Evolutionary conservation across 2,797 vertebrate species (phyloP).

Genomic region (Cyclopterus lumpus): DNA sequence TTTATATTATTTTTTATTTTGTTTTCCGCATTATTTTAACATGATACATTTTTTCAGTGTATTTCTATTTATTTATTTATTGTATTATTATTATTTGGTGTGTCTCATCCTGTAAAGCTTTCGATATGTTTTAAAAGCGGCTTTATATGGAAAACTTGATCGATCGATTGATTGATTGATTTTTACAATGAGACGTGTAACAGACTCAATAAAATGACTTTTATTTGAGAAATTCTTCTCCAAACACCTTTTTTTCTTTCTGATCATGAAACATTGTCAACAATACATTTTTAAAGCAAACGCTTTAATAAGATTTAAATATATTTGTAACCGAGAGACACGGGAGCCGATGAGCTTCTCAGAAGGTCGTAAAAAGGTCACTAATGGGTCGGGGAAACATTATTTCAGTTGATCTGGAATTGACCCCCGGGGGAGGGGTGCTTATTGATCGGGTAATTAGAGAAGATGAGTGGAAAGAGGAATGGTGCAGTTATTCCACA

Average conservation of each 20-base stretch:
- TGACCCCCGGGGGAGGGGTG: slow-evolving; percentile 9
- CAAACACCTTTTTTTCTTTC: no score
- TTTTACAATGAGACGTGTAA: no score
- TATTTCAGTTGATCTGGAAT: slow-evolving; percentile 62
- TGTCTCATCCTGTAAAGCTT: no score
- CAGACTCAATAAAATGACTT: background rate
- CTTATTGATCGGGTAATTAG: slow-evolving; percentile 59
- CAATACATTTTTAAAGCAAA: background rate
- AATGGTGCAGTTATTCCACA: slow-evolving; percentile 20
- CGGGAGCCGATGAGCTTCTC: slow-evolving; percentile 16
- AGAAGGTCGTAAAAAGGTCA: slow-evolving; percentile 50
- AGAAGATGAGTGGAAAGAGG: slow-evolving; percentile 37
- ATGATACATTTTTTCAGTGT: no score
- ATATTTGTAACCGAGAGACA: background rate
- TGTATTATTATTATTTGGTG: no score
- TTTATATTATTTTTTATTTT: no score
- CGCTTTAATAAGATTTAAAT: background rate
- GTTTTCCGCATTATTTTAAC: no score
- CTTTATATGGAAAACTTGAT: no score
- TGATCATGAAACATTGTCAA: background rate
- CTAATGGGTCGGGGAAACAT: slow-evolving; percentile 45
- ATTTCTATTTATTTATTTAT: no score
- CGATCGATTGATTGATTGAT: no score
- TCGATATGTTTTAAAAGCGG: no score
- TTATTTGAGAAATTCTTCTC: no score